Evolutionary conservation across 2,888 invertebrate genomes (phyloP).

Genomic region (Trachelus troglodyta): DNA sequence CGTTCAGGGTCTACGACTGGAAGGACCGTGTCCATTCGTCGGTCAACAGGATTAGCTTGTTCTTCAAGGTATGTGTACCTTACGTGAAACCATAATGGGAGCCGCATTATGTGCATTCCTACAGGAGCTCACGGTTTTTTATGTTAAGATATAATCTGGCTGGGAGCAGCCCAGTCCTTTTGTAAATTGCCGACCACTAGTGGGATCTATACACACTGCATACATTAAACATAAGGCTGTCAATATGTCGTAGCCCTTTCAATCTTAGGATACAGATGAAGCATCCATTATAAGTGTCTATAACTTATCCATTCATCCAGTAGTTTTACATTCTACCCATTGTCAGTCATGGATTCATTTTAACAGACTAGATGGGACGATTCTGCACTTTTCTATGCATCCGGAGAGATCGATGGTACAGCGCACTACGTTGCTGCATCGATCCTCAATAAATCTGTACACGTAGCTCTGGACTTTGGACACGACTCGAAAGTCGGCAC

Average conservation of each 20-base stretch:
- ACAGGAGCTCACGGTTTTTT: not conserved
- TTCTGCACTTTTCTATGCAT: conserved; percentile 92
- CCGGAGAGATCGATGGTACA: conserved; percentile 88
- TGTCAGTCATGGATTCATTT: not conserved
- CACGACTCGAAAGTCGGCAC: conserved; percentile 78
- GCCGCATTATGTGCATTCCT: not conserved
- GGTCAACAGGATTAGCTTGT: conserved; percentile 85
- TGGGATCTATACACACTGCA: not conserved
- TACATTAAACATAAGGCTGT: not conserved
- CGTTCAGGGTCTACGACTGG: conserved; percentile 93
- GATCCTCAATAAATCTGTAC: conserved; percentile 83
- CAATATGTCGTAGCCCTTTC: not conserved
- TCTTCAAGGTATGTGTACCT: conserved; percentile 77
- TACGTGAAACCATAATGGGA: conserved; percentile 4
- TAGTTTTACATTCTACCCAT: not conserved
- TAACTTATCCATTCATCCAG: not conserved
- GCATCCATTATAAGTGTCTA: not conserved
- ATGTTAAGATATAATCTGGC: not conserved
- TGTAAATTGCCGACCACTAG: not conserved
- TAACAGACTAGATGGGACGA: conserved; percentile 88
- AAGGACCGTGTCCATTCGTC: conserved; percentile 91
- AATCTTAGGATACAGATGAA: not conserved
- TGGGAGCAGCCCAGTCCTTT: not conserved
- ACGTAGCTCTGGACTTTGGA: conserved; percentile 89
- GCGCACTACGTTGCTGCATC: conserved; percentile 92